These are phyloP conservation scores for Sebastes trivittatus DNA, from an alignment of 2,797 vertebrate species.

Conservation along the genomic window DNA sequence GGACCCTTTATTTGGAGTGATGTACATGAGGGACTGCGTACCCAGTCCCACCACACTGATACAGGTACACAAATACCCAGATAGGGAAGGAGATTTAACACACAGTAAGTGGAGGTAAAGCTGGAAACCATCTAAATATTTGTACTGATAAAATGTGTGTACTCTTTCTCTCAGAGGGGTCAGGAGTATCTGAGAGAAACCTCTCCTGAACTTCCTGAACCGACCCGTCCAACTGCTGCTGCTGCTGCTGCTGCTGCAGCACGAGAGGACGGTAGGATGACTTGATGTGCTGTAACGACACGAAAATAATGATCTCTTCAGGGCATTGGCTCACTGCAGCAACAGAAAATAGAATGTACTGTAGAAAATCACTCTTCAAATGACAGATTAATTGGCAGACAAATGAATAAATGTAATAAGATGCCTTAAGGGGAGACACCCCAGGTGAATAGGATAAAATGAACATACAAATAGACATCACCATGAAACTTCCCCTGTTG, in stretches of 20 bases:
- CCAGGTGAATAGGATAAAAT: too few relatives aligned
- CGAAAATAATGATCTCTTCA: neutral
- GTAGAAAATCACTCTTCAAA: neutral
- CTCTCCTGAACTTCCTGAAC: constrained; percentile 23
- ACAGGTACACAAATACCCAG: constrained; percentile 67
- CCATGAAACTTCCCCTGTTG: too few relatives aligned
- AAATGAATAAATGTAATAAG: neutral
- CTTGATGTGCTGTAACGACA: neutral
- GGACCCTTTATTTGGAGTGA: constrained; percentile 87
- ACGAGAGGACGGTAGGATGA: constrained; percentile 43
- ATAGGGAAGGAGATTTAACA: neutral
- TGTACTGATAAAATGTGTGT: neutral
- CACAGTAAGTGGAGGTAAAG: neutral
- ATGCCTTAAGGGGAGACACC: neutral
- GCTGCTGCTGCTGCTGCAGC: constrained; percentile 7
- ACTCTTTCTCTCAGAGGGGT: constrained; percentile 44
- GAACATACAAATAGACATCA: too few relatives aligned
- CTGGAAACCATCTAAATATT: neutral
- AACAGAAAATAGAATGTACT: neutral
- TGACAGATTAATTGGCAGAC: neutral
- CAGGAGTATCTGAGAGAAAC: constrained; percentile 18
- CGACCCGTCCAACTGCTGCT: constrained; percentile 17
- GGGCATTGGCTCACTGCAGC: neutral
- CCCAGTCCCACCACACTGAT: constrained; percentile 80
- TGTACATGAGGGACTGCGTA: constrained; percentile 73